Evolutionary conservation across 1,140 invertebrate genomes (phyloP).

Genomic region (Sitobion miscanthi): DNA sequence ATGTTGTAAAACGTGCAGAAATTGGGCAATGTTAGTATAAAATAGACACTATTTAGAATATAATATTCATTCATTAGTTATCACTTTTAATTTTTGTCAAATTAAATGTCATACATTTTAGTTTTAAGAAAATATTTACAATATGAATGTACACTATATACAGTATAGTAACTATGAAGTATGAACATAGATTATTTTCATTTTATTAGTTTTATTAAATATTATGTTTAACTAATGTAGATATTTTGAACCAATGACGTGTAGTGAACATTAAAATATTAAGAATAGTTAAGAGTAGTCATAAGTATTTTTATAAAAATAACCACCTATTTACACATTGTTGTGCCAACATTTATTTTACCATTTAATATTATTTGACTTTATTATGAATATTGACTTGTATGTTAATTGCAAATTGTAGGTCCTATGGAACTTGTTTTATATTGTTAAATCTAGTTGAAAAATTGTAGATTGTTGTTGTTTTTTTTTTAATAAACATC

Average conservation of each 20-base stretch:
- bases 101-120: neutral
- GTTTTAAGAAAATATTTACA: neutral
- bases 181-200: neutral
- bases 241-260: constrained; percentile 19
- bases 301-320: constrained; percentile 32
- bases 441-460: neutral
- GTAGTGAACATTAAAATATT: constrained; percentile 31
- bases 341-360: constrained; percentile 43
- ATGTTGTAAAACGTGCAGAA: constrained; percentile 47
- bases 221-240: neutral
- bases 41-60: neutral
- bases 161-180: neutral
- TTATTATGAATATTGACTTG: neutral
- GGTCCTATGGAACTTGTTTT: constrained; percentile 36
- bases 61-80: neutral
- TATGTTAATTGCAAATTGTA: neutral
- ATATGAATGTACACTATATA: neutral
- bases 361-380: constrained; percentile 22
- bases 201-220: constrained; percentile 9
- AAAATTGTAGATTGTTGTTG: constrained; percentile 4
- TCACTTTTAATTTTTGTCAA: constrained; percentile 5
- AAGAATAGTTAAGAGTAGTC: constrained; percentile 13
- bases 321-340: constrained; percentile 23
- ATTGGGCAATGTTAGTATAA: neutral
- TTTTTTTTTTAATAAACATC: neutral